phyloP scores from a whole-genome alignment of 2,113 vertebrate genomes.

The Scatophagus argus region DNA sequence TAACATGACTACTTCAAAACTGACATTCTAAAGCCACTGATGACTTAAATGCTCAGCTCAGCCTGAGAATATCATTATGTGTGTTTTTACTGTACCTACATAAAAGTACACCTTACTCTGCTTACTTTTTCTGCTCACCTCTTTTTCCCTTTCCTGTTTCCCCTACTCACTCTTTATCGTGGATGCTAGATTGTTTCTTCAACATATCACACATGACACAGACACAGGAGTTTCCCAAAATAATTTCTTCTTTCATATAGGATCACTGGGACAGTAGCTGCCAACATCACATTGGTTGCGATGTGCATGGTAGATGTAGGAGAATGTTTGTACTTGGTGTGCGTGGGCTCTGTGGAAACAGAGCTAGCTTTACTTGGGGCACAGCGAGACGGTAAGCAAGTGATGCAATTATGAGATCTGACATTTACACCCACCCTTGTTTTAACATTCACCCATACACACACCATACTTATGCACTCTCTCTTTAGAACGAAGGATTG shows the following conservation, averaged over 20 bases:
- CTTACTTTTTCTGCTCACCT: background rate
- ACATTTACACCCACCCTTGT: constrained; percentile 68
- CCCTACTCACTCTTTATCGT: background rate
- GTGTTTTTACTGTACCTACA: background rate
- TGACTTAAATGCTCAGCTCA: background rate
- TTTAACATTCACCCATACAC: constrained; percentile 45
- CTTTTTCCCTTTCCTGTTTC: background rate
- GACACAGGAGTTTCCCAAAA: background rate
- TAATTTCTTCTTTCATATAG: background rate
- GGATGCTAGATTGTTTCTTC: background rate
- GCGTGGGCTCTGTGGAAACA: constrained; percentile 33
- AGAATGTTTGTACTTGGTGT: constrained; percentile 35
- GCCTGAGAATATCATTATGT: background rate
- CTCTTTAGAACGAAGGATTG: constrained; percentile 49
- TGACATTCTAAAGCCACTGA: background rate
- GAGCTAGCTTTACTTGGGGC: constrained; percentile 34
- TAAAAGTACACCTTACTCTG: background rate
- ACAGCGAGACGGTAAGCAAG: constrained; percentile 50
- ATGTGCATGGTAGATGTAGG: constrained; percentile 18
- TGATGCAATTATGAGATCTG: constrained; percentile 71
- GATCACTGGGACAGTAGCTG: constrained; percentile 14
- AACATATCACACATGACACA: background rate
- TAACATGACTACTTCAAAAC: constrained; percentile 2
- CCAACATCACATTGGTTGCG: constrained; percentile 1
- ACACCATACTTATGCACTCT: constrained; percentile 27